Conservation (phyloP, 2,113 vertebrate genomes). For the Aleadryas rufinucha region DNA sequence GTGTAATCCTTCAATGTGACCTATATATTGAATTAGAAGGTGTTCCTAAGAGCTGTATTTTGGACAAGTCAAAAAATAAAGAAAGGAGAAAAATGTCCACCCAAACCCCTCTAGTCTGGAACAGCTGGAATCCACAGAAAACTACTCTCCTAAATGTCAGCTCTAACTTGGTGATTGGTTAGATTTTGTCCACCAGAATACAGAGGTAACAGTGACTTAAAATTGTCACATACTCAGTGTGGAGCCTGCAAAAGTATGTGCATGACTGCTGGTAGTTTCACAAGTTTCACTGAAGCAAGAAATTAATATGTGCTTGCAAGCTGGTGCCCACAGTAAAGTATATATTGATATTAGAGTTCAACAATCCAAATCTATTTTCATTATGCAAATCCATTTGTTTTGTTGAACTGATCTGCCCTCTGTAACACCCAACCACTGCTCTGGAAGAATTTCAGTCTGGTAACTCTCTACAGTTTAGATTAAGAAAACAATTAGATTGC, state of each 20-base stretch:
- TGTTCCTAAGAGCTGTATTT: neutral
- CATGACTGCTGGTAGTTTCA: neutral
- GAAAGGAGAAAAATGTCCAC: fast-evolving
- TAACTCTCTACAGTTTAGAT: neutral
- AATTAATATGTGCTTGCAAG: neutral
- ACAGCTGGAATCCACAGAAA: neutral
- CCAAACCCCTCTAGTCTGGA: neutral
- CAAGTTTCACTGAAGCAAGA: neutral
- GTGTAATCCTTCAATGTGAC: neutral
- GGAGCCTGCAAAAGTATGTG: neutral
- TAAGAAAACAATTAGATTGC: neutral
- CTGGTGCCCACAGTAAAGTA: neutral
- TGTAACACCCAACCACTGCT: neutral
- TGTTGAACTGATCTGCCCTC: neutral
- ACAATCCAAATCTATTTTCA: neutral
- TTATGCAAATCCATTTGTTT: neutral
- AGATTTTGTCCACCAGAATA: neutral
- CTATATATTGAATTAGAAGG: neutral
- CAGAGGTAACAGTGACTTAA: neutral
- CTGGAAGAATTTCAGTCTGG: neutral
- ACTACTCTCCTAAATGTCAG: neutral
- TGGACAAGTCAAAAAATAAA: neutral
- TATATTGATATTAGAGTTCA: neutral
- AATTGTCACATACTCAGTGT: neutral
- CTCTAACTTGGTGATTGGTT: neutral